These are phyloP conservation scores for Ia io DNA, from an alignment of 2,113 vertebrate species.

Conservation along the genomic window DNA sequence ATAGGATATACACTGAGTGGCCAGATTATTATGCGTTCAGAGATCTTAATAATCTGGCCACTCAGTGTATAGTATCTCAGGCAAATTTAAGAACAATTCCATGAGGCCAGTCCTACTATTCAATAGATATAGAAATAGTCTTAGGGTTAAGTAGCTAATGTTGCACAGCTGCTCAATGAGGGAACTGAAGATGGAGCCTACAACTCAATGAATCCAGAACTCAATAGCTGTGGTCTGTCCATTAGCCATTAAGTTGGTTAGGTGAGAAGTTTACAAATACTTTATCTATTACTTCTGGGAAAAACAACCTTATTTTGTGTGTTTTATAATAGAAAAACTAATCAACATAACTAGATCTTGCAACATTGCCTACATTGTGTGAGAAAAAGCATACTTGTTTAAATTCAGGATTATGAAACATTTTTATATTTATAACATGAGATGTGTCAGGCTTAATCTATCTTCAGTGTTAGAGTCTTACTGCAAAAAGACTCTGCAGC, in stretches of 20 bases:
- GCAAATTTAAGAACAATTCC: not conserved
- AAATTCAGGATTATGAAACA: conserved; percentile 72
- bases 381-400: conserved; percentile 55
- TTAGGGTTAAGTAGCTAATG: not conserved
- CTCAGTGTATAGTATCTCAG: not conserved
- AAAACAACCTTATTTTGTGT: not conserved
- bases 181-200: not conserved
- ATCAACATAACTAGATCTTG: not conserved
- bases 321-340: conserved; percentile 2
- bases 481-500: conserved; percentile 55
- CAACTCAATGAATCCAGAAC: not conserved
- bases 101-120: no score
- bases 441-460: conserved; percentile 70
- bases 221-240: not conserved
- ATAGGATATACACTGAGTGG: no score
- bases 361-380: not conserved
- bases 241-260: not conserved
- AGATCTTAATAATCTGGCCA: no score
- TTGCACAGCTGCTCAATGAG: not conserved
- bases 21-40: no score
- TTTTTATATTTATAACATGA: conserved; percentile 74
- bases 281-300: not conserved
- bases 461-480: conserved; percentile 55
- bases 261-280: not conserved
- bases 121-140: not conserved